Conservation (phyloP, 2,888 invertebrate species). For the Chrysolina americana region DNA sequence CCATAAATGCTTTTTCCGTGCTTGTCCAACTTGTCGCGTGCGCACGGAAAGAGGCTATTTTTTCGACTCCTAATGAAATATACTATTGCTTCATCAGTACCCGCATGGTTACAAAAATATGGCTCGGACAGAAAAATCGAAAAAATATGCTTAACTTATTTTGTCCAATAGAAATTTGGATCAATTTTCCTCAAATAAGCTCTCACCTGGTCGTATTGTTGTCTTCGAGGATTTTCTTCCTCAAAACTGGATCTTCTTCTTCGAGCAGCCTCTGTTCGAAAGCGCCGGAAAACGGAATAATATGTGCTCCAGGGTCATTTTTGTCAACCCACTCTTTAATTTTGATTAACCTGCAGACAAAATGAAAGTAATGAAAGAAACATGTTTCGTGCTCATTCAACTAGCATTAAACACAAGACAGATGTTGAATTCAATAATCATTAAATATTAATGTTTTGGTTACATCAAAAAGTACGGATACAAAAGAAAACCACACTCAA, state of each 20-base stretch:
- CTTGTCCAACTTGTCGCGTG: too few species aligned
- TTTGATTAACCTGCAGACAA: conserved; percentile 83
- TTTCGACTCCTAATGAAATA: too few species aligned
- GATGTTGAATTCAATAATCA: conserved; percentile 4
- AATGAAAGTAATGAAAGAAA: neutral
- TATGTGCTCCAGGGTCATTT: conserved; percentile 92
- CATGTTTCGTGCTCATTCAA: neutral
- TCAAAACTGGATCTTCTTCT: conserved; percentile 83
- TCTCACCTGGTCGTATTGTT: conserved; percentile 83
- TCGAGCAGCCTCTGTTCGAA: conserved; percentile 91
- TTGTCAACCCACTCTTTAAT: conserved; percentile 99
- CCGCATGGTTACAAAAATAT: too few species aligned
- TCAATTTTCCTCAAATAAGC: neutral
- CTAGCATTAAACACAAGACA: conserved; percentile 28
- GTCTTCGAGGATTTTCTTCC: conserved; percentile 86
- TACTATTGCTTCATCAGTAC: too few species aligned
- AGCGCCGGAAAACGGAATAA: conserved; percentile 96
- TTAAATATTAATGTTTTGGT: conserved; percentile 28
- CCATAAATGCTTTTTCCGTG: too few species aligned
- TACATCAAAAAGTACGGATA: conserved; percentile 9
- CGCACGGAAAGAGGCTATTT: too few species aligned
- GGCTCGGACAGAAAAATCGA: too few species aligned
- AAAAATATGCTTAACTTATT: too few species aligned
- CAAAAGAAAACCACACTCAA: conserved; percentile 44
- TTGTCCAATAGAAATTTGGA: too few species aligned